phyloP scores from a whole-genome alignment of 2,888 invertebrate species.

The Drosophila macrospina region DNA sequence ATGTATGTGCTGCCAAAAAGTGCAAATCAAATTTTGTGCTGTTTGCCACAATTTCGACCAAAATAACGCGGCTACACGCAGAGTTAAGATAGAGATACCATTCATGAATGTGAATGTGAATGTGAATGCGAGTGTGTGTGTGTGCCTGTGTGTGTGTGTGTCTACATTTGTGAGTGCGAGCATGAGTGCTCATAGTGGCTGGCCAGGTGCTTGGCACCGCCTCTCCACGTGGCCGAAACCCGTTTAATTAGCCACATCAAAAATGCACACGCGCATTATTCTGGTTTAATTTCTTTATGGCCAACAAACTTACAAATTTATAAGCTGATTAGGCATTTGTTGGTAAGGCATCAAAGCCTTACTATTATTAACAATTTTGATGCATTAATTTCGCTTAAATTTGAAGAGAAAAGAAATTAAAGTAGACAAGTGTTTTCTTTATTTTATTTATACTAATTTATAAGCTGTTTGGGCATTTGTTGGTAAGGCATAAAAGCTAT shows the following conservation, averaged over 20 bases:
- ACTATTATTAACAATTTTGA: not conserved
- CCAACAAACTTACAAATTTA: slow-evolving; percentile 13
- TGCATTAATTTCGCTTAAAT: no score
- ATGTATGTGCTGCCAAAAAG: slow-evolving; percentile 57
- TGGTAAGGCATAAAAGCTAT: no score
- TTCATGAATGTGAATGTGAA: slow-evolving; percentile 10
- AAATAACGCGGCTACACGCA: slow-evolving; percentile 66
- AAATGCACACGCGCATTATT: slow-evolving; percentile 14
- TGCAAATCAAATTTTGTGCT: slow-evolving; percentile 76
- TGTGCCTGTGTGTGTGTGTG: not conserved
- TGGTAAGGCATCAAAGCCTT: no score
- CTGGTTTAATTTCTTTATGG: not conserved
- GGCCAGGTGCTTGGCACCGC: slow-evolving; percentile 34
- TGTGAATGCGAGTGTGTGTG: not conserved
- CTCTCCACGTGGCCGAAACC: slow-evolving; percentile 1
- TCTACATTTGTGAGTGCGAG: not conserved
- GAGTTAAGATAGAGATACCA: slow-evolving; percentile 34
- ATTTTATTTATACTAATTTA: no score
- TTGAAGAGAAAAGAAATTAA: no score
- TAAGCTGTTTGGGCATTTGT: no score
- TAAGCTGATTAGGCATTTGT: slow-evolving; percentile 1
- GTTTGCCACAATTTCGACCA: slow-evolving; percentile 69
- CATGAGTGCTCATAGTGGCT: not conserved
- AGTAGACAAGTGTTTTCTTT: no score
- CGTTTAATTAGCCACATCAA: slow-evolving; percentile 39